These are phyloP conservation scores for Smithornis capensis DNA, from an alignment of 2,113 vertebrate genomes.

Conservation along the genomic window DNA sequence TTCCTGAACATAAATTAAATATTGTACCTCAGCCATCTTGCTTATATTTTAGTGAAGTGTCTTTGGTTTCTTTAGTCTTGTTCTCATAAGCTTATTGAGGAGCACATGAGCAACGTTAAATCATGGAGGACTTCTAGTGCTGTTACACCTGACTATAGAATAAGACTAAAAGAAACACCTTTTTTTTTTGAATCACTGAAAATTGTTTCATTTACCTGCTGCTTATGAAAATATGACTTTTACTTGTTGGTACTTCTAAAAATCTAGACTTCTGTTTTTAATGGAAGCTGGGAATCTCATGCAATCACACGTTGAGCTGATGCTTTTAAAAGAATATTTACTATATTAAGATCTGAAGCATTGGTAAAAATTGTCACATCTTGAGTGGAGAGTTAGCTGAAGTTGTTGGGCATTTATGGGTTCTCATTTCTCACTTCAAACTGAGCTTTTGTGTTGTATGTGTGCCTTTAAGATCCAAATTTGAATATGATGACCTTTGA, in stretches of 20 bases:
- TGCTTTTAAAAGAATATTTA: not conserved
- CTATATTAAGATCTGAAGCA: not conserved
- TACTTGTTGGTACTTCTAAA: not conserved
- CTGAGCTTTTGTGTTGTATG: not conserved
- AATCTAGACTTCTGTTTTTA: not conserved
- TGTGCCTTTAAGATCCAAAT: not conserved
- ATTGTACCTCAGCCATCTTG: not conserved
- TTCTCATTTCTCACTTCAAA: not conserved
- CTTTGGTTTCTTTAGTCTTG: not conserved
- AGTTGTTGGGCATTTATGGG: not conserved
- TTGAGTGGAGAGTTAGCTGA: not conserved
- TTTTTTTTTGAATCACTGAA: not conserved
- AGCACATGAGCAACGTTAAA: not conserved
- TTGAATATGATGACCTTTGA: not conserved
- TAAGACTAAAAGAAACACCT: not conserved
- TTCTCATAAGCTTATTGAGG: not conserved
- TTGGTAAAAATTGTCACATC: not conserved
- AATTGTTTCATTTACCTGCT: not conserved
- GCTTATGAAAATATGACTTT: not conserved
- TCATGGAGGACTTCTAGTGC: not conserved
- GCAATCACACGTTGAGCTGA: not conserved
- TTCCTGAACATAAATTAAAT: not conserved
- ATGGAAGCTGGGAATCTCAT: not conserved
- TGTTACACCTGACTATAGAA: not conserved
- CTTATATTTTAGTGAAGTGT: not conserved